These are phyloP conservation scores for Heliconius himera DNA, from an alignment of 1,140 invertebrate genomes.

Conservation along the genomic window DNA sequence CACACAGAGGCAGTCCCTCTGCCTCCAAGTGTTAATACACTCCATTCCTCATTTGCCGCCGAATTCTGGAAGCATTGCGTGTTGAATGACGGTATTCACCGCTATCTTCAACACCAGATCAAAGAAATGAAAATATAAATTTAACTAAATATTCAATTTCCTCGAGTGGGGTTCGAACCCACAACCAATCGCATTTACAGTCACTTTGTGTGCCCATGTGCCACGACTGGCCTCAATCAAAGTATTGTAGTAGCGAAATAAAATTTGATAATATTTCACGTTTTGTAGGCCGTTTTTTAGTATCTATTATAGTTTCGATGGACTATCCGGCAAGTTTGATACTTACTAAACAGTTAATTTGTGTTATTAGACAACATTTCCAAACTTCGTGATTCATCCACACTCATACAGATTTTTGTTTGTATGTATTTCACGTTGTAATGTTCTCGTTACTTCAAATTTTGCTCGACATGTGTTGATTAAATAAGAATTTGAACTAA, in stretches of 20 bases:
- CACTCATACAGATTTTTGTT: conserved; percentile 52
- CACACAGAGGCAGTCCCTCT: no score
- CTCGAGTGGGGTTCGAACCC: no score
- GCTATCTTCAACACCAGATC: no score
- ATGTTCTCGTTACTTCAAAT: conserved; percentile 46
- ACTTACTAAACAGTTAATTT: conserved; percentile 19
- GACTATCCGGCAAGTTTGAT: conserved; percentile 21
- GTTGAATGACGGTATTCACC: no score
- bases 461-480: conserved; percentile 60
- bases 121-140: no score
- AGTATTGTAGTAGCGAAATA: not conserved
- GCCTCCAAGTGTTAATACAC: no score
- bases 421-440: conserved; percentile 57
- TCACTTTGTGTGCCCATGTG: no score
- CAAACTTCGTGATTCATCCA: conserved; percentile 64
- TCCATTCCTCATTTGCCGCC: no score
- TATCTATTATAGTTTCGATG: conserved; percentile 1
- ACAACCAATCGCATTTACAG: no score
- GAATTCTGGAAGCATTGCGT: no score
- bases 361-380: conserved; percentile 55
- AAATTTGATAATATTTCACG: not conserved
- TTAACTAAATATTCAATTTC: no score
- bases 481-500: conserved; percentile 48
- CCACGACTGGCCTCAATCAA: no score
- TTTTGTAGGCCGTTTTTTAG: conserved; percentile 23